phyloP scores from a whole-genome alignment of 2,888 invertebrate genomes.

The Hyles lineata region DNA sequence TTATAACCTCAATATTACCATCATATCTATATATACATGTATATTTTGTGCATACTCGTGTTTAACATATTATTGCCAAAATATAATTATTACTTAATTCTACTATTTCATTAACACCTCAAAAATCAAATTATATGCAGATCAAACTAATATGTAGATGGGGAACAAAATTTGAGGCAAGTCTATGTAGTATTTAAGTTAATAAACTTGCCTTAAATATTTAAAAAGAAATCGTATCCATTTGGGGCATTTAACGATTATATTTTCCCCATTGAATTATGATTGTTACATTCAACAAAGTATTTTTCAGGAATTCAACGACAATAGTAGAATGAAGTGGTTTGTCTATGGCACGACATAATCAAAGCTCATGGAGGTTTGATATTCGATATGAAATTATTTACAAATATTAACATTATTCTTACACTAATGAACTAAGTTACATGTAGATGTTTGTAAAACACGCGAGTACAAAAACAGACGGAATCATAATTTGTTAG shows the following conservation, averaged over 20 bases:
- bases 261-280: not conserved
- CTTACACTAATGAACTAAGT: slow-evolving; percentile 38
- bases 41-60: slow-evolving; percentile 54
- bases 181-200: no score
- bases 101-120: slow-evolving; percentile 5
- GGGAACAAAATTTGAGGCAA: no score
- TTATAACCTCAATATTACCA: no score
- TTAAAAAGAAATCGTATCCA: not conserved
- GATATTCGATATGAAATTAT: slow-evolving; percentile 51
- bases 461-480: slow-evolving; percentile 68
- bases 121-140: not conserved
- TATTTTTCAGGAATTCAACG: not conserved
- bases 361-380: slow-evolving; percentile 6
- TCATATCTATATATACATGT: slow-evolving; percentile 53
- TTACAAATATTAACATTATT: slow-evolving; percentile 58
- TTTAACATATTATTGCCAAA: slow-evolving; percentile 48
- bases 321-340: slow-evolving; percentile 14
- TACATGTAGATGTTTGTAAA: slow-evolving; percentile 49
- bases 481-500: slow-evolving; percentile 54
- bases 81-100: slow-evolving; percentile 43
- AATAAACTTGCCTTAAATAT: no score
- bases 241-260: not conserved
- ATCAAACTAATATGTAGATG: no score
- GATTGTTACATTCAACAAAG: no score
- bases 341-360: slow-evolving; percentile 31